These are phyloP conservation scores for Cephalopachus bancanus DNA, from an alignment of 2,797 vertebrate genomes.

Conservation along the genomic window DNA sequence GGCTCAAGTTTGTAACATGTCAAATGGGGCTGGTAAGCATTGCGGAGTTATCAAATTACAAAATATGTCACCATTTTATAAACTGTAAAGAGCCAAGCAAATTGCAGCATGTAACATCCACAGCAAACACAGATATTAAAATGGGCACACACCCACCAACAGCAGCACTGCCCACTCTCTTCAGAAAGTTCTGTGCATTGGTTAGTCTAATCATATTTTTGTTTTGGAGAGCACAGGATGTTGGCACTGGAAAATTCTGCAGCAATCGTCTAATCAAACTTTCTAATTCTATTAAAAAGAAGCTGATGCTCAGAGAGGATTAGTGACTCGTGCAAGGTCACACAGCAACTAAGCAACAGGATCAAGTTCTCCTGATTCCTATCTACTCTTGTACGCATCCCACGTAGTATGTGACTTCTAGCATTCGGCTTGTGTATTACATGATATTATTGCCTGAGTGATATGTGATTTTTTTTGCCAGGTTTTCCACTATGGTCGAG, in stretches of 20 bases:
- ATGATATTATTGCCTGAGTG: constrained; percentile 48
- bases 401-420: not conserved
- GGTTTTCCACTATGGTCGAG: constrained; percentile 49
- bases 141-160: not conserved
- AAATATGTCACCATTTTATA: not conserved
- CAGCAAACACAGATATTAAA: not conserved
- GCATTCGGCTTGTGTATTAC: constrained; percentile 43
- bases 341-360: not conserved
- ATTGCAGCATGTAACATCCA: not conserved
- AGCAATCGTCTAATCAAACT: not conserved
- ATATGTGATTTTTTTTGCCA: constrained; percentile 17
- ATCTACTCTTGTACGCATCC: not conserved
- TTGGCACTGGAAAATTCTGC: not conserved
- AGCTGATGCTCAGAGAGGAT: not conserved
- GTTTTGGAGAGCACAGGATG: constrained; percentile 68
- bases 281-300: constrained; percentile 27
- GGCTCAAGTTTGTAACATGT: not conserved
- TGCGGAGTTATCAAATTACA: not conserved
- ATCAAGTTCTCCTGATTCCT: not conserved
- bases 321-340: not conserved
- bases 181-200: constrained; percentile 66
- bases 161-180: not conserved
- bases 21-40: not conserved
- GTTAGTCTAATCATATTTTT: constrained; percentile 73
- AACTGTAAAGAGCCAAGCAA: not conserved